Evolutionary conservation across 2,888 invertebrate genomes (phyloP).

Genomic region (Poecilus cupreus): DNA sequence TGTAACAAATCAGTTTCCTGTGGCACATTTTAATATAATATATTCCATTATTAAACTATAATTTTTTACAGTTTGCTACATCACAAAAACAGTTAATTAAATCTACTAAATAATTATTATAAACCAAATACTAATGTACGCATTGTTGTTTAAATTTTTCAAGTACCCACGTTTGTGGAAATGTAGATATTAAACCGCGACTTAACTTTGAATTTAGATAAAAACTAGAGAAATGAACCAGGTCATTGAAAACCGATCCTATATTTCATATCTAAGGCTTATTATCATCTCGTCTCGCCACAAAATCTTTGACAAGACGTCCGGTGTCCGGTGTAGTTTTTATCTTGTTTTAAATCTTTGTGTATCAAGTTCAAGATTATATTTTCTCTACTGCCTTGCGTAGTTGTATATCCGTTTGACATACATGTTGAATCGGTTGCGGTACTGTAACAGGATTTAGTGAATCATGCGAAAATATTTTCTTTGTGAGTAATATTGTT

Average conservation of each 20-base stretch:
- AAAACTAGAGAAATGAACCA: background rate
- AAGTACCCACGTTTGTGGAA: too few species aligned
- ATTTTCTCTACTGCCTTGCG: background rate
- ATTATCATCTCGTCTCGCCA: background rate
- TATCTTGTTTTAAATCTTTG: background rate
- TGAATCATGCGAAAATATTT: conserved; percentile 28
- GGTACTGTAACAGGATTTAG: background rate
- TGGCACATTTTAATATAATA: too few species aligned
- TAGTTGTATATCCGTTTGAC: background rate
- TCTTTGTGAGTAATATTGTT: conserved; percentile 21
- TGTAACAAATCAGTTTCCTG: too few species aligned
- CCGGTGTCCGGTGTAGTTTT: background rate
- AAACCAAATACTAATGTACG: too few species aligned
- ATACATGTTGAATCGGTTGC: background rate
- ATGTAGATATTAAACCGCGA: too few species aligned
- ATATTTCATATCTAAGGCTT: background rate
- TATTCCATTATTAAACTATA: too few species aligned
- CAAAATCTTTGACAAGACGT: background rate
- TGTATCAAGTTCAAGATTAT: background rate
- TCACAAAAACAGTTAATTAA: too few species aligned
- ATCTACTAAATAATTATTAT: too few species aligned
- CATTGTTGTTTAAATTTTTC: too few species aligned
- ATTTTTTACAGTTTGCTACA: too few species aligned
- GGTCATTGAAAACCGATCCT: background rate
- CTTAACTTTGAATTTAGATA: background rate